Evolutionary conservation across 2,888 invertebrate genomes (phyloP), one percentile per base, ranked within the genome.

Genomic region (Iphiclides podalirius): DNA sequence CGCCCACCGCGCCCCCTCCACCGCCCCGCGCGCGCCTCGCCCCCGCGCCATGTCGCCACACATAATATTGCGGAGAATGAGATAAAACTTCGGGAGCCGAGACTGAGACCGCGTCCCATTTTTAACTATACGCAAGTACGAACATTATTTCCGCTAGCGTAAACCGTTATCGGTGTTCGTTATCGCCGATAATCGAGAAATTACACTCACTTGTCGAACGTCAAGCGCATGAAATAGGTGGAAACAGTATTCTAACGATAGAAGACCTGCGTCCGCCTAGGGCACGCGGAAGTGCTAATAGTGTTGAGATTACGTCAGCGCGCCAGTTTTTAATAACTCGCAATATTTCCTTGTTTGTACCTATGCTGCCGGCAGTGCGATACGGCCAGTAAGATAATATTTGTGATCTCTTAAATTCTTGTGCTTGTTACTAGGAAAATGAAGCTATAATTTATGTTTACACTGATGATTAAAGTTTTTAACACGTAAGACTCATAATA

Each of bases 261-360:
- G 52, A 62, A 58, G 58, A 66, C 67, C 66, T 66, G 67, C 67
- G 67, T 55, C 33, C 53, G 57, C 57, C 55, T 79, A 83, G 79
- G 82, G 79, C 79, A 85, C 74, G 78, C 85, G 85, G 86, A 86
- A 85, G 79, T 79, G 71, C 71, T 76, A 72, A 72, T 65, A 68
- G 67, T 71, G 66, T 70, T 66, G 71, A 62, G 66, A 82, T 86
- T 84, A 82, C 86, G 85, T 85, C 85, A 85, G 76, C 79, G 82
- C 76, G 80, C 81, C 71, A 78, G 81, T 85, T 85, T 83, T 84
- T 83, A 83, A 80, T 84, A 83, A 80, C 79, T 81, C 72, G 70
- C 72, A 75, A 79, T 82, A 81, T 82, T 85, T 85, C 84, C 84
- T 83, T 79, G 75, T 83, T 82, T 79, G 76, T 70, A 50, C 46